Evolutionary conservation across 2,797 vertebrate species (phyloP), one percentile per base, ranked within the genome.

Genomic region (Anolis apletophallus): DNA sequence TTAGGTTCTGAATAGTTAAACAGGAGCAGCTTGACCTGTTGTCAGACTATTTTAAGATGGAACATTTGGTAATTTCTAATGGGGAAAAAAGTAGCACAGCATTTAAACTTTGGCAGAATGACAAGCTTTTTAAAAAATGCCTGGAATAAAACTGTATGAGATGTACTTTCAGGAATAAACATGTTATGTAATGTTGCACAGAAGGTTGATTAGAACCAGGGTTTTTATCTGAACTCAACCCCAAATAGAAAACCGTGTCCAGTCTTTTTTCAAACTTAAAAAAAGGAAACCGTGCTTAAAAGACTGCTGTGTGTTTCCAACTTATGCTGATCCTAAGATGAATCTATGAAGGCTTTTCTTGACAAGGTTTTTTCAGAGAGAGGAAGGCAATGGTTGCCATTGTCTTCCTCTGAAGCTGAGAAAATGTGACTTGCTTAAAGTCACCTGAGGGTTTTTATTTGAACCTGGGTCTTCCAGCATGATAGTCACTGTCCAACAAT

Each of bases 61-160:
- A 97, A 96, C 96, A 96, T 97, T 97, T 97, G 96, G 96, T 97
- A 96, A 94, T 94, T 94, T 95, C 95, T 95, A 95, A 96, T 97
- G 96, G 46, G 46, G 95, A 96, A 96, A 93, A 95, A 95, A 90
- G 95, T 94, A 95, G 91, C 93, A 96, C 94, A 95, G 93, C 94
- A 96, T 94, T 97, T 96, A 96, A 95, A 97, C 95, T 95, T 94
- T 96, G 95, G 96, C 96, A 96, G 93, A 92, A 93, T 87, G 92
- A 97, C 95, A 96, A 94, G 94, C 94, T 94, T 90, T 92, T 94
- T 91, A 54, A 68, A 72, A 82, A 88, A 88, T 74, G 84, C 92
- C 91, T 89, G 87, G 81, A 92, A 94, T 93, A 92, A 91, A 93
- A 94, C 90, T 3, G 1, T 77, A 84, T 80, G 88, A 93, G 93